Evolutionary conservation across 2,797 vertebrate genomes (phyloP).

Genomic region (Eleutherodactylus coqui): DNA sequence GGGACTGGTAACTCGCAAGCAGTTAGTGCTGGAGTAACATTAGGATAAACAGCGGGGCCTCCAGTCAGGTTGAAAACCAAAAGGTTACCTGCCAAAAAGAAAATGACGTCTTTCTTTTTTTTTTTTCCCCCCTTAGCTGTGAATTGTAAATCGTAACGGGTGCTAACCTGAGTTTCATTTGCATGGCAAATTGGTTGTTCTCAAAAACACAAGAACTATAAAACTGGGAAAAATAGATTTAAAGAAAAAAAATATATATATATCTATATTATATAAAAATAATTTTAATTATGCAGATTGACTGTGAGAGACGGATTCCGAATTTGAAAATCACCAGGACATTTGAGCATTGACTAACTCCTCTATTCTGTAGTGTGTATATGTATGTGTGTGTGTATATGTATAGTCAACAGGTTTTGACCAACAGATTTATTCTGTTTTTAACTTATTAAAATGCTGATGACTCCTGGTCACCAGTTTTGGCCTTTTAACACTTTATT

Average conservation of each 20-base stretch:
- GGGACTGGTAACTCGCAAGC: slow-evolving; percentile 50
- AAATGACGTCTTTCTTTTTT: neutral
- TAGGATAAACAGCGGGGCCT: slow-evolving; percentile 41
- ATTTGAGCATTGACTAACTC: too few relatives aligned
- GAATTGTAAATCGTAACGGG: neutral
- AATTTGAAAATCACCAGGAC: too few relatives aligned
- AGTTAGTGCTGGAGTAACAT: slow-evolving; percentile 38
- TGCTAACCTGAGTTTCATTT: slow-evolving; percentile 14
- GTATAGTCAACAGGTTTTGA: too few relatives aligned
- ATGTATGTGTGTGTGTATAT: too few relatives aligned
- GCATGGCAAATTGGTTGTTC: neutral
- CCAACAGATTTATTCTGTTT: too few relatives aligned
- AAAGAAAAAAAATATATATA: too few relatives aligned
- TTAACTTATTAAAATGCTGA: too few relatives aligned
- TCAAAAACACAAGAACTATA: neutral
- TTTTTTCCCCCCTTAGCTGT: neutral
- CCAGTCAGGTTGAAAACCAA: slow-evolving; percentile 10
- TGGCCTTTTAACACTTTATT: too few relatives aligned
- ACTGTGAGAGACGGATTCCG: too few relatives aligned
- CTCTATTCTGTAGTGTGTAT: too few relatives aligned
- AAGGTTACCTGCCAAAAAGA: slow-evolving; percentile 31
- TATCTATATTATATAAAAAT: neutral
- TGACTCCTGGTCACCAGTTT: too few relatives aligned
- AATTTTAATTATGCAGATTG: neutral
- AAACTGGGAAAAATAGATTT: too few relatives aligned